phyloP scores from a whole-genome alignment of 2,888 invertebrate genomes.

The Parnassius orleans region DNA sequence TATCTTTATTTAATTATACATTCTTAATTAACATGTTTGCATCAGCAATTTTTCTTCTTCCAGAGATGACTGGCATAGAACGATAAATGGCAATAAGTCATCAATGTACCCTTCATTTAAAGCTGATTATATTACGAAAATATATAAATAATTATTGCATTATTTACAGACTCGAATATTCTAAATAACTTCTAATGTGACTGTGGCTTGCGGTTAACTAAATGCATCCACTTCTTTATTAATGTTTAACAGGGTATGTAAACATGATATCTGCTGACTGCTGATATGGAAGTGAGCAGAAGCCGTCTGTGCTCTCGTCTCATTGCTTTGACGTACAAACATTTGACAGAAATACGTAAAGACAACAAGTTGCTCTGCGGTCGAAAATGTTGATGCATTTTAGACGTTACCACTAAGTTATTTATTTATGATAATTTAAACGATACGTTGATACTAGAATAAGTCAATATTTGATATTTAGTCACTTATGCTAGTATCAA shows the following conservation, averaged over 20 bases:
- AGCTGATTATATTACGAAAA: too few relatives aligned
- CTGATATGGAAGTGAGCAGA: constrained; percentile 40
- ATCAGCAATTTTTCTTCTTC: too few relatives aligned
- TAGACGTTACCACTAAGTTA: background rate
- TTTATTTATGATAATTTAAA: too few relatives aligned
- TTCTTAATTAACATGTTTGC: too few relatives aligned
- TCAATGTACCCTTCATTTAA: too few relatives aligned
- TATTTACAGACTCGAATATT: background rate
- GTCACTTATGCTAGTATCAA: too few relatives aligned
- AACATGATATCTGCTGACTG: constrained; percentile 56
- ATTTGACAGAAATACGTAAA: constrained; percentile 32
- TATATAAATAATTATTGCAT: too few relatives aligned
- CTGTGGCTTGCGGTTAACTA: constrained; percentile 50
- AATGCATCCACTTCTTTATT: constrained; percentile 49
- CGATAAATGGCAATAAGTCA: too few relatives aligned
- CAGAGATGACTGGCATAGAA: too few relatives aligned
- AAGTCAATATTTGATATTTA: too few relatives aligned
- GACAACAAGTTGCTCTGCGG: constrained; percentile 41
- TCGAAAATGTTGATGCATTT: constrained; percentile 33
- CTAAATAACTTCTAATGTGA: constrained; percentile 1
- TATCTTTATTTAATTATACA: too few relatives aligned
- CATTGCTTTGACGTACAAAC: constrained; percentile 48
- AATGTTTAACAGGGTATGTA: constrained; percentile 66
- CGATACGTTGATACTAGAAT: too few relatives aligned
- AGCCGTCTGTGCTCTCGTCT: constrained; percentile 51